Conservation (phyloP, 2,797 vertebrate species). For the Gallinago stenura region DNA sequence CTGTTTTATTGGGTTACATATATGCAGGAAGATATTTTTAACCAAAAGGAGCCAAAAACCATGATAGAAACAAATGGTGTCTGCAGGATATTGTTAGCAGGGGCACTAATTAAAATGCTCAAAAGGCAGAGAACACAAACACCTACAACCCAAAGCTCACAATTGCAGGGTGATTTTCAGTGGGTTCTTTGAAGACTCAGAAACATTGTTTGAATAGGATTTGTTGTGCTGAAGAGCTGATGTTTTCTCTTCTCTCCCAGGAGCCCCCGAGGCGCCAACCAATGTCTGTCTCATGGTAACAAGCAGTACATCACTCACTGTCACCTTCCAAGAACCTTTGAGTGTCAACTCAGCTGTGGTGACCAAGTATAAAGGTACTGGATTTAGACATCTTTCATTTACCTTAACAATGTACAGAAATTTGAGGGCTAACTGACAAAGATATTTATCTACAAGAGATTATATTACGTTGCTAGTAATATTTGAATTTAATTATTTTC, state of each 20-base stretch:
- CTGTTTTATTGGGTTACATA: slow-evolving; percentile 67
- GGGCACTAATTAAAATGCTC: slow-evolving; percentile 73
- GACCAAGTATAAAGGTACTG: slow-evolving; percentile 94
- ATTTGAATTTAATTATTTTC: not conserved
- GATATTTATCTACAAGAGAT: not conserved
- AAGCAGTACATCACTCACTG: slow-evolving; percentile 90
- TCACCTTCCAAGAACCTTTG: slow-evolving; percentile 93
- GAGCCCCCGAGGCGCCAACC: slow-evolving; percentile 89
- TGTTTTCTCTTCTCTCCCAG: slow-evolving; percentile 82
- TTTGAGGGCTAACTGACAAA: not conserved
- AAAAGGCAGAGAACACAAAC: slow-evolving; percentile 73
- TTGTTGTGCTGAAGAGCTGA: slow-evolving; percentile 72
- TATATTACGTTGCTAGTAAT: not conserved
- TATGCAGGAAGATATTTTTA: slow-evolving; percentile 68
- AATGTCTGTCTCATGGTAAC: slow-evolving; percentile 90
- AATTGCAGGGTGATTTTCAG: slow-evolving; percentile 66
- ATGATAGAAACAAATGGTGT: slow-evolving; percentile 73
- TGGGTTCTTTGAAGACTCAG: slow-evolving; percentile 69
- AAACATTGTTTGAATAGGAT: slow-evolving; percentile 75
- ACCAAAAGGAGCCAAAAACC: slow-evolving; percentile 60
- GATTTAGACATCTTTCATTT: slow-evolving; percentile 22
- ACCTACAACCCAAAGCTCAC: slow-evolving; percentile 70
- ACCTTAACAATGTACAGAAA: not conserved
- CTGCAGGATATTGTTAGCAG: slow-evolving; percentile 64
- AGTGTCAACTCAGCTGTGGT: slow-evolving; percentile 92